Evolutionary conservation across 2,113 vertebrate species (phyloP).

Genomic region (Struthio camelus): DNA sequence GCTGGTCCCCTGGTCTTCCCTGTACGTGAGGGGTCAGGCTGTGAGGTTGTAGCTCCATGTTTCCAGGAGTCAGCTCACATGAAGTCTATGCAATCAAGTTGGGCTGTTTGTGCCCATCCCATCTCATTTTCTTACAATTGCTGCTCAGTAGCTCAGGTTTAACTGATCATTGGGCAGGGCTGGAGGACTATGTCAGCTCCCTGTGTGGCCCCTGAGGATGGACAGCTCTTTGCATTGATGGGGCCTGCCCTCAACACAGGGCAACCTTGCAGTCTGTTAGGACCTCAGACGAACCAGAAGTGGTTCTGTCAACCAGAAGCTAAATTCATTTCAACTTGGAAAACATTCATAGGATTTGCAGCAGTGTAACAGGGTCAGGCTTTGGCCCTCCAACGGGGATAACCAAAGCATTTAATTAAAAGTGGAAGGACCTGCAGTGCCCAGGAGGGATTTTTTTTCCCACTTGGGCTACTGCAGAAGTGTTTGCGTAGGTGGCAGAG

Average conservation of each 20-base stretch:
- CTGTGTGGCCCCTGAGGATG: background rate
- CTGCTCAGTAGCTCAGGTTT: too few species aligned
- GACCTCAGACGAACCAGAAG: background rate
- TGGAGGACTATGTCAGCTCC: background rate
- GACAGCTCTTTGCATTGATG: background rate
- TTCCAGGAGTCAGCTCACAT: too few species aligned
- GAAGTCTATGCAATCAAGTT: too few species aligned
- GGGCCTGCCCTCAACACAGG: background rate
- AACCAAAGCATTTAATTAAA: background rate
- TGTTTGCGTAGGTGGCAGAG: background rate
- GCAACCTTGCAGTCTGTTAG: background rate
- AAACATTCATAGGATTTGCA: background rate
- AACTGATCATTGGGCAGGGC: background rate
- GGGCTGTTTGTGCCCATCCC: too few species aligned
- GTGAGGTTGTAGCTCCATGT: too few species aligned
- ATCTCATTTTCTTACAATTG: too few species aligned
- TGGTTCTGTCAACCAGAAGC: background rate
- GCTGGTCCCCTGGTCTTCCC: too few species aligned
- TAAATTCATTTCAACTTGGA: background rate
- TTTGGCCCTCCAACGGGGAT: background rate
- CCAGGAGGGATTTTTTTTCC: background rate
- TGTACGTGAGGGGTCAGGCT: background rate
- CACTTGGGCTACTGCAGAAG: background rate
- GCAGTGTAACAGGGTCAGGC: background rate
- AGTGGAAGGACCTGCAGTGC: background rate